Evolutionary conservation across 2,113 vertebrate genomes (phyloP), one percentile per base, ranked within the genome.

Genomic region (Phainopepla nitens): DNA sequence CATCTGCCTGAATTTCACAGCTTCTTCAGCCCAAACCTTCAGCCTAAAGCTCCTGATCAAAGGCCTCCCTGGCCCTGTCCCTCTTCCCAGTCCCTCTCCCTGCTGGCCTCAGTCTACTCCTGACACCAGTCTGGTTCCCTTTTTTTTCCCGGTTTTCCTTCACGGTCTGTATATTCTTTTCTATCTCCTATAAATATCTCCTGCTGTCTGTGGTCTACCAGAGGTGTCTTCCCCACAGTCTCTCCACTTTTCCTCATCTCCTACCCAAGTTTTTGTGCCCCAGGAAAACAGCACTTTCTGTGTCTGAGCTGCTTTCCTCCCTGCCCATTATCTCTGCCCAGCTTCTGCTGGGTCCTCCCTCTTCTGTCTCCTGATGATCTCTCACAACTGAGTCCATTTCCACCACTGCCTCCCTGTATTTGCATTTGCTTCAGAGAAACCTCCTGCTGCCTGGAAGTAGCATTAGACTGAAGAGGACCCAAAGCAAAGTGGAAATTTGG

Each of bases 201-300:
- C 80, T 90, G 36, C 44, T 60, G 6, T 12, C 25, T 71, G 16
- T 83, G 54, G 10, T 25, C 9, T 73, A 36, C 6, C 42, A n/a
- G 53, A 56, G 9, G 6, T 69, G 20, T 69, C 13, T 69, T 76
- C 7, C 15, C 25, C 28, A 28, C 2, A 71, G 25, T 39, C n/a
- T 41, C 31, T 79, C 13, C 8, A 3, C 3, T 60, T 17, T 62
- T 78, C 28, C n/a, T 72, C 22, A 12, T 36, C 10, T 35, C 8
- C 7, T 75, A 8, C 11, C 3, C 18, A 29, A 10, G 77, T 53
- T 22, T 56, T 25, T 51, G 22, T 60, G 27, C 4, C 11, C 15
- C 1, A 7, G 29, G 5, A 9, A 71, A 53, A 47, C 3, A 13
- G 11, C 14, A 29, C 47, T 75, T 1, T 0, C 31, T 78, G 33